These are phyloP conservation scores for Mobula birostris DNA, from an alignment of 2,113 vertebrate species.

Conservation along the genomic window DNA sequence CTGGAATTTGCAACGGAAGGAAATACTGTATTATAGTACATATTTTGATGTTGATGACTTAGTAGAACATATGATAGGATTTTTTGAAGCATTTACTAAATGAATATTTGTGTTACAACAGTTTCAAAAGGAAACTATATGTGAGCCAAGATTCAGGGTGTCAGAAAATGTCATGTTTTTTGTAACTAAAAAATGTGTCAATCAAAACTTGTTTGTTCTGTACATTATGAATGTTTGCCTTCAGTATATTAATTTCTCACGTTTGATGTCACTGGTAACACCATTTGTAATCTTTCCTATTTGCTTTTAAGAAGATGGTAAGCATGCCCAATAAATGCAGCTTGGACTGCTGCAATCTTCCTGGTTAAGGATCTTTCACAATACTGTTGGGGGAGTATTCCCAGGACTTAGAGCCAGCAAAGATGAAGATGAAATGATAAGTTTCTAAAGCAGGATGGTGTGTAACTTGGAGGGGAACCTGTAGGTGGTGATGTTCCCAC, in stretches of 20 bases:
- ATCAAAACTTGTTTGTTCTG: background rate
- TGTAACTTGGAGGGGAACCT: no score
- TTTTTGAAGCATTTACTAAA: conserved; percentile 6
- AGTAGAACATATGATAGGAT: background rate
- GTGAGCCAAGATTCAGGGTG: background rate
- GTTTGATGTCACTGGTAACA: background rate
- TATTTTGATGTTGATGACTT: background rate
- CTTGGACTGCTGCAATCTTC: no score
- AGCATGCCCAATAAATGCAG: no score
- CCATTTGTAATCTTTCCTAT: no score
- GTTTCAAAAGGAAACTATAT: background rate
- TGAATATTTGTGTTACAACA: background rate
- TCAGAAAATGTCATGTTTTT: background rate
- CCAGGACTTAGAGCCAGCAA: no score
- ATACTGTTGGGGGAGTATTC: no score
- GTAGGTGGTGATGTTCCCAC: no score
- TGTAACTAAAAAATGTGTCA: background rate
- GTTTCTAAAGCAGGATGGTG: no score
- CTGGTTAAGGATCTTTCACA: no score
- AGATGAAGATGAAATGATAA: no score
- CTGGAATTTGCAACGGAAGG: background rate
- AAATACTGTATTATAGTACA: background rate
- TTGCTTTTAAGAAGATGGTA: no score
- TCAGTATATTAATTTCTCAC: background rate
- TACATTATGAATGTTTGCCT: background rate